Conservation (phyloP, 2,113 vertebrate species). For the Mobula hypostoma region DNA sequence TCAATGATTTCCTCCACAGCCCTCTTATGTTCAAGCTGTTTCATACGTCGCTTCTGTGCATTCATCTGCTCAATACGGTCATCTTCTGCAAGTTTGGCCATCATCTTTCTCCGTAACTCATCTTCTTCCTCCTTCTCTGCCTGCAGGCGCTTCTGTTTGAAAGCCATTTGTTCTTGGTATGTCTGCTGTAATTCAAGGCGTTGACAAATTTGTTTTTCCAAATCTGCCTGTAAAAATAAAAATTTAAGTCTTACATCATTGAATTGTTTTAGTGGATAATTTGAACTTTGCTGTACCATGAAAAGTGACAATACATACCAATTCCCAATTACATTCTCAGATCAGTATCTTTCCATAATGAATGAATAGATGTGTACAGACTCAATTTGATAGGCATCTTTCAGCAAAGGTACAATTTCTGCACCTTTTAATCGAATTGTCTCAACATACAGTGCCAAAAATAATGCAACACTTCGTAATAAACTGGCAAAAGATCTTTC, state of each 20-base stretch:
- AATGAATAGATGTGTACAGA: not conserved
- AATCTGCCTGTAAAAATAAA: slow-evolving; percentile 61
- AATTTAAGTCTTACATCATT: not conserved
- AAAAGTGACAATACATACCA: not conserved
- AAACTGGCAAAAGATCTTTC: not conserved
- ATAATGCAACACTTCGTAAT: not conserved
- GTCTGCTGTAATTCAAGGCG: slow-evolving; percentile 67
- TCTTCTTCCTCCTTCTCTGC: slow-evolving; percentile 72
- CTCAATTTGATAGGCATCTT: not conserved
- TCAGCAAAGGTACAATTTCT: not conserved
- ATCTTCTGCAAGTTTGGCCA: slow-evolving; percentile 83
- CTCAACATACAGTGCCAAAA: not conserved
- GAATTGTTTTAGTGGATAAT: not conserved
- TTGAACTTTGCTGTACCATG: not conserved
- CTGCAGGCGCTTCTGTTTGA: slow-evolving; percentile 61
- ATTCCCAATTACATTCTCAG: not conserved
- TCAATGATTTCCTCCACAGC: slow-evolving; percentile 76
- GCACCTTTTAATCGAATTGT: not conserved
- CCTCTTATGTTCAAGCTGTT: slow-evolving; percentile 74
- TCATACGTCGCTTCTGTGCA: slow-evolving; percentile 74
- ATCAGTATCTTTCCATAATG: not conserved
- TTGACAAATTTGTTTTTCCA: slow-evolving; percentile 71
- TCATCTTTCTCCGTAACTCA: slow-evolving; percentile 60
- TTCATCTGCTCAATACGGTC: slow-evolving; percentile 86
- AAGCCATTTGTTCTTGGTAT: slow-evolving; percentile 68